Evolutionary conservation across 2,888 invertebrate species (phyloP).

Genomic region (Melipona beecheii): DNA sequence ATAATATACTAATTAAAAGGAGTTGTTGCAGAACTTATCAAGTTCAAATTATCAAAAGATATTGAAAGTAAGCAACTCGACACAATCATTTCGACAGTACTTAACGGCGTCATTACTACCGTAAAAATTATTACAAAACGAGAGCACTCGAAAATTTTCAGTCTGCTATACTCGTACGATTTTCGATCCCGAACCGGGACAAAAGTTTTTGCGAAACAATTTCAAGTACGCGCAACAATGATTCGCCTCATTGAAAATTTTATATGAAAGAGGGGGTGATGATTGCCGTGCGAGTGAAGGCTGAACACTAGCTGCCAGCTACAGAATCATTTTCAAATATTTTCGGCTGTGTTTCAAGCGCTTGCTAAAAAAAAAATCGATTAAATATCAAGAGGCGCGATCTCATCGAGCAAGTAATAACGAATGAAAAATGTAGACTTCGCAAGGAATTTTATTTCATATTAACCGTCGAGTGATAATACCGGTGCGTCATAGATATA

Average conservation of each 20-base stretch:
- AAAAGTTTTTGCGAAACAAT: conserved; percentile 14
- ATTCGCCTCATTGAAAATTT: conserved; percentile 44
- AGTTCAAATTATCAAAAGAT: background rate
- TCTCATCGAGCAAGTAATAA: conserved; percentile 47
- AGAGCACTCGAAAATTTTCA: background rate
- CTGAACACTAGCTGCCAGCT: conserved; percentile 52
- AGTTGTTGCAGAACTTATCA: background rate
- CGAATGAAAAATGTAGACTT: background rate
- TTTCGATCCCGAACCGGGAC: background rate
- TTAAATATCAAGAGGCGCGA: conserved; percentile 61
- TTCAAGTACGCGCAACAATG: conserved; percentile 19
- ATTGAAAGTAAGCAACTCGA: background rate
- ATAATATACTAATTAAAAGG: too few relatives aligned
- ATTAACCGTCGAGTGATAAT: too few relatives aligned
- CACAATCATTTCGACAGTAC: background rate
- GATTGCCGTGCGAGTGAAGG: conserved; percentile 31
- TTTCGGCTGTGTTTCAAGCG: conserved; percentile 57
- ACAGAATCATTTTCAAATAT: conserved; percentile 67
- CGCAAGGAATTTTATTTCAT: background rate
- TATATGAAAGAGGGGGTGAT: background rate
- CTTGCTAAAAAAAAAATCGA: conserved; percentile 48
- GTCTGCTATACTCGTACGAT: background rate
- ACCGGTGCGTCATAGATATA: too few relatives aligned
- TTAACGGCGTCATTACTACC: background rate
- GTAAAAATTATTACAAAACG: background rate